phyloP scores from a whole-genome alignment of 2,888 invertebrate genomes.

The Sinotaia quadrata region DNA sequence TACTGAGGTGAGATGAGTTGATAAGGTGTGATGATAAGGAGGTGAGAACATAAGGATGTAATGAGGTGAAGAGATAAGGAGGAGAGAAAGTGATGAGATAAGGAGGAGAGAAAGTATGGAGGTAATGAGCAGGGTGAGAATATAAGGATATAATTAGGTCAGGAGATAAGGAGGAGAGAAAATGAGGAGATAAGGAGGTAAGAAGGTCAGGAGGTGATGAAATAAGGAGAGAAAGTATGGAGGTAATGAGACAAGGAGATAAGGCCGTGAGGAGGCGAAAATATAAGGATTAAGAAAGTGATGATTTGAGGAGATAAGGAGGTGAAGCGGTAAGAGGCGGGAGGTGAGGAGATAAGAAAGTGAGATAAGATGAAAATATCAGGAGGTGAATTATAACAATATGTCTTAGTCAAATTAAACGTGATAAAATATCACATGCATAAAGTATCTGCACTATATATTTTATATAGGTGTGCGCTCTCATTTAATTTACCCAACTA shows the following conservation, averaged over 20 bases:
- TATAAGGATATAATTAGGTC: neutral
- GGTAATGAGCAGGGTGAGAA: neutral
- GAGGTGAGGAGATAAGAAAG: neutral
- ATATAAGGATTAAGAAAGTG: neutral
- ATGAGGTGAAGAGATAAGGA: neutral
- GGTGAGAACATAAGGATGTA: neutral
- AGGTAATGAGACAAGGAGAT: conserved; percentile 1
- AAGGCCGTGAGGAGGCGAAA: neutral
- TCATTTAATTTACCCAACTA: no score
- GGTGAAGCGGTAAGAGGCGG: no score
- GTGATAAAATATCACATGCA: no score
- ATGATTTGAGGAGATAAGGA: neutral
- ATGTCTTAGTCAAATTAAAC: neutral
- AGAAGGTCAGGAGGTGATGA: neutral
- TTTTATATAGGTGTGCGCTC: no score
- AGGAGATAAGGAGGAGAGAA: neutral
- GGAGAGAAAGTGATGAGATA: neutral
- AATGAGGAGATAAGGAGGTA: neutral
- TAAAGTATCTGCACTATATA: no score
- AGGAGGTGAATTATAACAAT: neutral
- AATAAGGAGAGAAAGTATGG: neutral
- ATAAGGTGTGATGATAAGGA: no score
- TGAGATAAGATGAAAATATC: no score
- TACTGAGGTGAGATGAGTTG: no score
- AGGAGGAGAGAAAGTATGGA: neutral